Conservation (phyloP, 2,888 invertebrate species). For the Vesta saturnalis region DNA sequence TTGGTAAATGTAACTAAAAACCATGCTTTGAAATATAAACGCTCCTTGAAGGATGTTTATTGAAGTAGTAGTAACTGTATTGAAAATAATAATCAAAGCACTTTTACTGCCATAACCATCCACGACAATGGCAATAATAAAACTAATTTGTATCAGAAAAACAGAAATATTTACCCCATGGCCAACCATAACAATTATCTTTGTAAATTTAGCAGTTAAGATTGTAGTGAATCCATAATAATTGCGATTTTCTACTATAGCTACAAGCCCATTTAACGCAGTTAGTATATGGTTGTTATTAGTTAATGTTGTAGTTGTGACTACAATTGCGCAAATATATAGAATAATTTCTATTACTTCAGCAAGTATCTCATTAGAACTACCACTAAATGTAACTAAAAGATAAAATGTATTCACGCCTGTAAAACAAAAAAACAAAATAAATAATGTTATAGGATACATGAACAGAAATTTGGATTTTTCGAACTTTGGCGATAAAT, state of each 20-base stretch:
- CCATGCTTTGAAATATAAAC: not conserved
- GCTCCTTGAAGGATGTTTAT: not conserved
- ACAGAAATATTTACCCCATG: not conserved
- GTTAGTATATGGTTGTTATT: not conserved
- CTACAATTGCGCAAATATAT: not conserved
- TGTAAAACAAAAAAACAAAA: not conserved
- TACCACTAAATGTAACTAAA: not conserved
- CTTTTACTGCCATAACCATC: no score
- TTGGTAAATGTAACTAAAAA: not conserved
- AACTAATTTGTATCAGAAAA: not conserved
- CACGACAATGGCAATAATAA: not conserved
- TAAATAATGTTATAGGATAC: not conserved
- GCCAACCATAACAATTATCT: not conserved
- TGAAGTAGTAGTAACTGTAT: no score
- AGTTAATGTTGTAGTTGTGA: not conserved
- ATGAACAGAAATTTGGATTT: not conserved
- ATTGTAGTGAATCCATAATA: not conserved
- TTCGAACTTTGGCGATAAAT: not conserved
- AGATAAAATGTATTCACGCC: not conserved
- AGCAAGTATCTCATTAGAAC: not conserved
- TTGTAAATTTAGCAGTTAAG: not conserved
- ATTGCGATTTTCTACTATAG: not conserved
- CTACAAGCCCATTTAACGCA: not conserved
- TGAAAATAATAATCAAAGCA: no score
- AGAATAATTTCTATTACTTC: not conserved